phyloP scores from a whole-genome alignment of 1,140 invertebrate species.

The Lordiphosa collinella region DNA sequence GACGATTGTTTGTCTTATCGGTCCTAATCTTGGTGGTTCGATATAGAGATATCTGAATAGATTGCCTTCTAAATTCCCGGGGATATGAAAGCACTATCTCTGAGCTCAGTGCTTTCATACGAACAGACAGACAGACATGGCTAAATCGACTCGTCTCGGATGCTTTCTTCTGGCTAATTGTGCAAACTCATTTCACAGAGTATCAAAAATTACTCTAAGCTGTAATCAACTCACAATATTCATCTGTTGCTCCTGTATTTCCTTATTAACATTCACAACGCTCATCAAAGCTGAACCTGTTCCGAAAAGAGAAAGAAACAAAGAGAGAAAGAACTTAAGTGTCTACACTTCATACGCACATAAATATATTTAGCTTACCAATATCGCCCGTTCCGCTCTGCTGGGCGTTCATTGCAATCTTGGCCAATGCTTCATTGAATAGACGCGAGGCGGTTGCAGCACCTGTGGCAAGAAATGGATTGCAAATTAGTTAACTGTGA shows the following conservation, averaged over 20 bases:
- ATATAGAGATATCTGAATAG: no score
- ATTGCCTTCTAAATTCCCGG: no score
- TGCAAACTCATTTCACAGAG: no score
- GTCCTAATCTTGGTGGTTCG: no score
- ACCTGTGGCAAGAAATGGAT: conserved; percentile 82
- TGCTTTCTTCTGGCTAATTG: no score
- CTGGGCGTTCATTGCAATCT: conserved; percentile 91
- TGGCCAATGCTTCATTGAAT: conserved; percentile 92
- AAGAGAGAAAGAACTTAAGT: not conserved
- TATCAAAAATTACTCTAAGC: not conserved
- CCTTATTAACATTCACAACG: conserved; percentile 94
- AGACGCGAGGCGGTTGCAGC: conserved; percentile 91
- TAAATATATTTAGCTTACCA: conserved; percentile 84
- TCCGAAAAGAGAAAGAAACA: conserved; percentile 7
- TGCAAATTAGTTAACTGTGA: conserved; percentile 68
- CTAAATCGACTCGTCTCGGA: no score
- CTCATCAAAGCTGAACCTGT: conserved; percentile 93
- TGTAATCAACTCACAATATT: conserved; percentile 90
- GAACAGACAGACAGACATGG: no score
- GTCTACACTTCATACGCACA: not conserved
- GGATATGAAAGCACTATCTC: no score
- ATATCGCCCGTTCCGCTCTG: conserved; percentile 94
- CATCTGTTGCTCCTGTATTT: conserved; percentile 95
- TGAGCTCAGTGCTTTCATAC: no score
- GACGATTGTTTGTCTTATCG: no score